Evolutionary conservation across 2,113 vertebrate species (phyloP).

Genomic region (Fregata magnificens): DNA sequence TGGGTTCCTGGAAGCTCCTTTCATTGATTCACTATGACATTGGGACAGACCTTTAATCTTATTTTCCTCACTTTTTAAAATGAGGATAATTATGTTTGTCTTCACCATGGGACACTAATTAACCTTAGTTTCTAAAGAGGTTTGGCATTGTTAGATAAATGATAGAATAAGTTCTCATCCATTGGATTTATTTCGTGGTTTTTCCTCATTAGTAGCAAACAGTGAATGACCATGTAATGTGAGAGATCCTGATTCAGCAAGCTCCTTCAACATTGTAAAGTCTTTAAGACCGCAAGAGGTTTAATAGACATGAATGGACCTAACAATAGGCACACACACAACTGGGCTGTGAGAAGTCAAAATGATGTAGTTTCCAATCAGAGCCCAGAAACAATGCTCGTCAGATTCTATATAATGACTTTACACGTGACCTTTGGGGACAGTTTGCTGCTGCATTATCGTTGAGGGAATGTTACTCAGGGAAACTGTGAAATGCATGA

Average conservation of each 20-base stretch:
- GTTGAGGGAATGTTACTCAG: not conserved
- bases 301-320: not conserved
- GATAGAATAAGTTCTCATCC: not conserved
- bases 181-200: not conserved
- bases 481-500: not conserved
- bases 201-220: not conserved
- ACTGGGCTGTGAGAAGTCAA: not conserved
- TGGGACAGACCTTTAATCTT: not conserved
- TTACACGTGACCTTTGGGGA: not conserved
- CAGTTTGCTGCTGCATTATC: not conserved
- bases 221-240: not conserved
- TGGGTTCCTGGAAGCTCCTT: not conserved
- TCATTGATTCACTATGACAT: not conserved
- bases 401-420: not conserved
- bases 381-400: not conserved
- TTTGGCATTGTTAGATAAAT: not conserved
- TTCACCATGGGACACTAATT: not conserved
- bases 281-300: not conserved
- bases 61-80: not conserved
- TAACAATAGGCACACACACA: not conserved
- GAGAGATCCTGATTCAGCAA: conserved; percentile 10
- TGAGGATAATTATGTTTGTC: not conserved
- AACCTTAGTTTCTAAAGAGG: not conserved
- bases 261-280: not conserved
- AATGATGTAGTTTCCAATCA: conserved; percentile 16